These are phyloP conservation scores for Perizoma affinitatum DNA, from an alignment of 2,888 invertebrate genomes.

Conservation along the genomic window DNA sequence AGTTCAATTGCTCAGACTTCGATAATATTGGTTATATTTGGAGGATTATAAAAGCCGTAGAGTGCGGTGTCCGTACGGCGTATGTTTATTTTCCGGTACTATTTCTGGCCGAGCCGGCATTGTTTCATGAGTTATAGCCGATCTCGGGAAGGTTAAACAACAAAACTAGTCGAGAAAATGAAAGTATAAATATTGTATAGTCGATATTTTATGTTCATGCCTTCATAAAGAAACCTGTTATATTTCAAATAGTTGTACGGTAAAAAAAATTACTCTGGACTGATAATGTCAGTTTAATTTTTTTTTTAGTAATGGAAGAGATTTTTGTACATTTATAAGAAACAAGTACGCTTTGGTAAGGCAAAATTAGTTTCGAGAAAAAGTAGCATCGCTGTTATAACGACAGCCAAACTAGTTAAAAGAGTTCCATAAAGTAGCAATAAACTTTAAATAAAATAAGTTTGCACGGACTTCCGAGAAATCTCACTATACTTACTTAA, in stretches of 20 bases:
- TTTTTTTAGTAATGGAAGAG: no score
- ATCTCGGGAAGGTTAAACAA: conserved; percentile 64
- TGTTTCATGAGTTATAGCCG: conserved; percentile 73
- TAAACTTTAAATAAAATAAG: conserved; percentile 27
- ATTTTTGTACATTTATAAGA: no score
- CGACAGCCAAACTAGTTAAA: conserved; percentile 27
- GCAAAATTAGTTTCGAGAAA: no score
- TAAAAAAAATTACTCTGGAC: no score
- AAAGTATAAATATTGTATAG: conserved; percentile 34
- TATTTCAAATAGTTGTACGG: no score
- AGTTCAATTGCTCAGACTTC: conserved; percentile 12
- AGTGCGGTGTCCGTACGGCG: conserved; percentile 55
- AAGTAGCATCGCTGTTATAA: not conserved
- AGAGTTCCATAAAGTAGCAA: conserved; percentile 24
- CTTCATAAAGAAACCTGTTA: not conserved
- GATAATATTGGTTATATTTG: conserved; percentile 30
- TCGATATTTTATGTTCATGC: conserved; percentile 7
- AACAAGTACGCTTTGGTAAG: no score
- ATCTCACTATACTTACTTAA: conserved; percentile 14
- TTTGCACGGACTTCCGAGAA: conserved; percentile 24
- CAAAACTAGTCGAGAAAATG: conserved; percentile 56
- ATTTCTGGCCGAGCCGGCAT: conserved; percentile 73
- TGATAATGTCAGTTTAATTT: no score
- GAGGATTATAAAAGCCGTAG: conserved; percentile 43
- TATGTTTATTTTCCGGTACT: conserved; percentile 72